Percentiles rank a stretch among this genome's conserved stretches.
Evolutionary conservation across 2,113 vertebrate species (phyloP).

Genomic region (Callorhinus ursinus): DNA sequence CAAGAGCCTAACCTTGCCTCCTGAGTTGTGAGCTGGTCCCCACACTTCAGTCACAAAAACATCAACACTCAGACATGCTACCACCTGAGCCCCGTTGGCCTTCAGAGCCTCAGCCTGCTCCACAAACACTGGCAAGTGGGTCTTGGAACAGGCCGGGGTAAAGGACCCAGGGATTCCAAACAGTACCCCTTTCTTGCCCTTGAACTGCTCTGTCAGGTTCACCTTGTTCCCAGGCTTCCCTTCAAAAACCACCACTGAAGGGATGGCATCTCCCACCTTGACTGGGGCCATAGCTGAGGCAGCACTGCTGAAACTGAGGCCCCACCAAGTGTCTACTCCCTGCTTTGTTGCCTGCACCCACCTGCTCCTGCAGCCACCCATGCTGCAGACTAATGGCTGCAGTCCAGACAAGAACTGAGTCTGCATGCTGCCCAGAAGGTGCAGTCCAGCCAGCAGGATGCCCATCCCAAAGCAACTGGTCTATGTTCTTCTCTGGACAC

Average conservation of each 20-base stretch:
- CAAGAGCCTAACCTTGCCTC: slow-evolving; percentile 85
- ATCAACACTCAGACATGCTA: slow-evolving; percentile 87
- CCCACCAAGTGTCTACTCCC: neutral
- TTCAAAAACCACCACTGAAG: neutral
- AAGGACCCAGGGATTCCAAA: neutral
- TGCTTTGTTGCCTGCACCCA: neutral
- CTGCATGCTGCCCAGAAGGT: neutral
- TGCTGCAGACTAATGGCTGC: neutral
- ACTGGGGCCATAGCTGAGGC: neutral
- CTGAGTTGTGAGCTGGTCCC: slow-evolving; percentile 80
- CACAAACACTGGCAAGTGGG: slow-evolving; percentile 88
- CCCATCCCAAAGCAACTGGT: neutral
- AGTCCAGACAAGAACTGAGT: neutral
- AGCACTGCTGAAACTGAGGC: neutral
- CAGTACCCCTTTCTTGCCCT: too few species aligned
- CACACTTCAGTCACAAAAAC: slow-evolving; percentile 85
- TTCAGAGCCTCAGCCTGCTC: slow-evolving; percentile 82
- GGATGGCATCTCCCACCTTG: neutral
- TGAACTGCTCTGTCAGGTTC: slow-evolving; percentile 66
- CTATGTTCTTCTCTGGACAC: neutral
- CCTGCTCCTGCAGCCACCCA: neutral
- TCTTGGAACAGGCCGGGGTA: slow-evolving; percentile 74
- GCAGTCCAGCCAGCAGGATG: neutral
- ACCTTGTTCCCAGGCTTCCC: neutral
- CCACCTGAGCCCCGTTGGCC: slow-evolving; percentile 83